A percentile compares a stretch with the other conserved stretches of the same genome.
Conservation (phyloP, 2,797 vertebrate genomes). For the Acipenser ruthenus region DNA sequence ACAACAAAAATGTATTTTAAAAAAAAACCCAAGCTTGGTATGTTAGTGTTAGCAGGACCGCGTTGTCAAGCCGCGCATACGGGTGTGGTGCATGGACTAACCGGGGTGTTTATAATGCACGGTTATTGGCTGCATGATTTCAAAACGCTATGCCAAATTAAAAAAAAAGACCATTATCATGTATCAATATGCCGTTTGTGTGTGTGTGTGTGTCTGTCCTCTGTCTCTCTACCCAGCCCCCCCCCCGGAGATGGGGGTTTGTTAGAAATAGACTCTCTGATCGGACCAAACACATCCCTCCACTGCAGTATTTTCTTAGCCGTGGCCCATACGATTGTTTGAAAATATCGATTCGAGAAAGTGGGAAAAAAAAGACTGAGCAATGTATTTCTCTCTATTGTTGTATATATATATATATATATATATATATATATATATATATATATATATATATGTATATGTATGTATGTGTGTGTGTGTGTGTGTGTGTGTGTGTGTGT, state of each 20-base stretch:
- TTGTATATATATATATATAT: neutral
- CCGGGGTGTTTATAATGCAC: conserved; percentile 12
- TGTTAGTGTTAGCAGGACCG: conserved; percentile 5
- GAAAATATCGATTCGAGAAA: conserved; percentile 19
- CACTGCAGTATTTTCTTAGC: conserved; percentile 74
- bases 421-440: too few species aligned
- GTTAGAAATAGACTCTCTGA: neutral
- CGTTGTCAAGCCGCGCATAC: conserved; percentile 34
- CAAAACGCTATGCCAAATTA: conserved; percentile 16
- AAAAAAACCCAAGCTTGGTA: conserved; percentile 8
- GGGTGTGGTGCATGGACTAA: conserved; percentile 57
- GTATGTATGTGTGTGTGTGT: too few species aligned
- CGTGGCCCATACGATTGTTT: conserved; percentile 42
- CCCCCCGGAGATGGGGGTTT: neutral
- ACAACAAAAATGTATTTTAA: conserved; percentile 7
- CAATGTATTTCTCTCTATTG: neutral
- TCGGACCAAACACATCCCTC: conserved; percentile 28
- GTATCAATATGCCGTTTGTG: neutral
- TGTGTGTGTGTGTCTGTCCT: conserved; percentile 15
- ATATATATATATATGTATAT: too few species aligned
- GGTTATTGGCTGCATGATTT: conserved; percentile 20
- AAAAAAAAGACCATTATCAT: neutral
- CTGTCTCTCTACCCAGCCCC: neutral
- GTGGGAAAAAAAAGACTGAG: conserved; percentile 26
- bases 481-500: neutral